Evolutionary conservation across 2,113 vertebrate genomes (phyloP).

Genomic region (Smithornis capensis): DNA sequence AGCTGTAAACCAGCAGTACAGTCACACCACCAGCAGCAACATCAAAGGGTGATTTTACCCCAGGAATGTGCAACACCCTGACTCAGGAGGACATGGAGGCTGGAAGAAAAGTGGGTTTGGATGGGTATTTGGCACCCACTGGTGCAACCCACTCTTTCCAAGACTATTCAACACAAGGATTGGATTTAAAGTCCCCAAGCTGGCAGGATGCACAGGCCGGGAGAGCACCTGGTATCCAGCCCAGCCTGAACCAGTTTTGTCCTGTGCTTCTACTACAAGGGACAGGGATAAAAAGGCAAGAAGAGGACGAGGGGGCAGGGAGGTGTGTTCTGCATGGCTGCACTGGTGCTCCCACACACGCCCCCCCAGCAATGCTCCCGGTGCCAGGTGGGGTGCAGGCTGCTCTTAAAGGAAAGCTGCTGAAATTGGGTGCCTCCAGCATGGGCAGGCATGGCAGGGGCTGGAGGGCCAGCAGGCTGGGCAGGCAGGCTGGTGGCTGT

Average conservation of each 20-base stretch:
- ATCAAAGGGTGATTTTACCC: neutral
- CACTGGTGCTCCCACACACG: neutral
- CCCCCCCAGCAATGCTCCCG: neutral
- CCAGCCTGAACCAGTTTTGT: neutral
- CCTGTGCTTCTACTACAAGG: neutral
- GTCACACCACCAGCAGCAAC: neutral
- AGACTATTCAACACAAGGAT: neutral
- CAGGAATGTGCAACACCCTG: neutral
- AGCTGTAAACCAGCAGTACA: fast-evolving
- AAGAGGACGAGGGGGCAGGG: neutral
- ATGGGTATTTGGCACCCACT: neutral
- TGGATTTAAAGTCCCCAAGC: neutral
- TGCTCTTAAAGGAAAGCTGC: neutral
- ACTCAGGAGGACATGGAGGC: neutral
- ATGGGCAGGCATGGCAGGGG: neutral
- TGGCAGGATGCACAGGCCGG: neutral
- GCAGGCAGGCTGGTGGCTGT: neutral
- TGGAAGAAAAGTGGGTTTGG: neutral
- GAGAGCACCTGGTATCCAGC: neutral
- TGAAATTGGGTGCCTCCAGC: neutral
- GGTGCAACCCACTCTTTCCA: neutral
- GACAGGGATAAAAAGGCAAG: neutral
- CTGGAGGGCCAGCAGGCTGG: neutral
- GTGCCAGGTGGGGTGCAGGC: neutral
- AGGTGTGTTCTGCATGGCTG: neutral